phyloP scores from a whole-genome alignment of 1,140 invertebrate genomes.

The Colletes gigas region DNA sequence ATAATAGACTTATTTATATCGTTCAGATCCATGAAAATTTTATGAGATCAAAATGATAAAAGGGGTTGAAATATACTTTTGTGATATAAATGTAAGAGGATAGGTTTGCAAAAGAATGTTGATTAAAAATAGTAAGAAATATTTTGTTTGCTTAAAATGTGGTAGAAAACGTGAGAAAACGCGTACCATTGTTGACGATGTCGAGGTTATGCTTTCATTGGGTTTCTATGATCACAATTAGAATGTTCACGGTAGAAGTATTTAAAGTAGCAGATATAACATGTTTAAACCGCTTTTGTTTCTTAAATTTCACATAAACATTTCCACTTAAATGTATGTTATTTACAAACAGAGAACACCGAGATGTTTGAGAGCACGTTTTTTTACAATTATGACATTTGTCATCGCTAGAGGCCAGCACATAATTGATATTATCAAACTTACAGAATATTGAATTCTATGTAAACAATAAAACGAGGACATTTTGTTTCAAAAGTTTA shows the following conservation, averaged over 20 bases:
- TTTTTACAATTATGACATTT: neutral
- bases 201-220: slow-evolving; percentile 10
- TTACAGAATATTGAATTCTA: too few species aligned
- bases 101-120: neutral
- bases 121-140: neutral
- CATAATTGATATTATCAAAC: neutral
- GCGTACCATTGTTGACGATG: slow-evolving; percentile 6
- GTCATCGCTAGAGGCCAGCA: slow-evolving; percentile 10
- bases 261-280: neutral
- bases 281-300: neutral
- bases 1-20: neutral
- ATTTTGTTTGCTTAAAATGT: neutral
- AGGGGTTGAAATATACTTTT: neutral
- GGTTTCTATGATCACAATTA: neutral
- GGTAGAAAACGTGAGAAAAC: neutral
- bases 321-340: neutral
- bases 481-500: too few species aligned
- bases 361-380: neutral
- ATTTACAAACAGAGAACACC: neutral
- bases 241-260: too few species aligned
- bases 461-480: too few species aligned
- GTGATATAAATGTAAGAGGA: neutral
- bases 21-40: neutral
- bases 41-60: neutral
- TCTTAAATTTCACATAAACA: neutral